Evolutionary conservation across 2,888 invertebrate species (phyloP).

Genomic region (Yponomeuta cagnagella): DNA sequence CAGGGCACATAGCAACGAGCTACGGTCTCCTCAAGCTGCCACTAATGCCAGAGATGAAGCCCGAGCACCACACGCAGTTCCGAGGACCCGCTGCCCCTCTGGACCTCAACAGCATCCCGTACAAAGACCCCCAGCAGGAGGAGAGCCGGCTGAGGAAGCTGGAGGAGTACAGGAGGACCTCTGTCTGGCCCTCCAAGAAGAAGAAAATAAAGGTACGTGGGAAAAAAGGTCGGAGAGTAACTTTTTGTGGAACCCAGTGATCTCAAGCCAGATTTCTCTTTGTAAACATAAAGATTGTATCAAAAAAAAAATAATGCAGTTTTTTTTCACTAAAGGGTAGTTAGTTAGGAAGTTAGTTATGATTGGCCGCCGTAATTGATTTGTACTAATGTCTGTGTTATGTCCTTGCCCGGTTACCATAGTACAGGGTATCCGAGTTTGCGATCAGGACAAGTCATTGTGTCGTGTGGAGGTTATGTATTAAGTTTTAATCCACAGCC

Average conservation of each 20-base stretch:
- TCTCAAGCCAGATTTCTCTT: too few species aligned
- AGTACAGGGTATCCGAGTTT: not conserved
- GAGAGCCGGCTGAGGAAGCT: slow-evolving; percentile 82
- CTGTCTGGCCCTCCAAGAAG: slow-evolving; percentile 82
- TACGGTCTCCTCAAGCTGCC: slow-evolving; percentile 95
- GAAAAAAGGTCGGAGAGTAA: not conserved
- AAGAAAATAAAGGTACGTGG: slow-evolving; percentile 66
- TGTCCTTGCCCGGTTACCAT: not conserved
- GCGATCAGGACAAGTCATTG: not conserved
- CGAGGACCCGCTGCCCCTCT: slow-evolving; percentile 71
- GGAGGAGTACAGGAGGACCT: slow-evolving; percentile 81
- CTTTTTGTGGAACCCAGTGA: too few species aligned
- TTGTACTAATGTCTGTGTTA: not conserved
- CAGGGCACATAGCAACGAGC: slow-evolving; percentile 82
- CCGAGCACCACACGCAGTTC: slow-evolving; percentile 67
- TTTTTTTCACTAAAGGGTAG: too few species aligned
- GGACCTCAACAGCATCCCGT: slow-evolving; percentile 85
- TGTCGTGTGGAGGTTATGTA: not conserved
- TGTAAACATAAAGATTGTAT: too few species aligned
- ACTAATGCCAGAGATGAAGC: slow-evolving; percentile 95
- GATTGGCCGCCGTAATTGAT: too few species aligned
- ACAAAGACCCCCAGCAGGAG: slow-evolving; percentile 87
- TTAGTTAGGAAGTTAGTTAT: too few species aligned
- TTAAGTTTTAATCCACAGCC: slow-evolving; percentile 27
- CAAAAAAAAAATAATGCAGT: too few species aligned